phyloP scores from a whole-genome alignment of 2,888 invertebrate species.

The Rhogogaster chlorosoma region DNA sequence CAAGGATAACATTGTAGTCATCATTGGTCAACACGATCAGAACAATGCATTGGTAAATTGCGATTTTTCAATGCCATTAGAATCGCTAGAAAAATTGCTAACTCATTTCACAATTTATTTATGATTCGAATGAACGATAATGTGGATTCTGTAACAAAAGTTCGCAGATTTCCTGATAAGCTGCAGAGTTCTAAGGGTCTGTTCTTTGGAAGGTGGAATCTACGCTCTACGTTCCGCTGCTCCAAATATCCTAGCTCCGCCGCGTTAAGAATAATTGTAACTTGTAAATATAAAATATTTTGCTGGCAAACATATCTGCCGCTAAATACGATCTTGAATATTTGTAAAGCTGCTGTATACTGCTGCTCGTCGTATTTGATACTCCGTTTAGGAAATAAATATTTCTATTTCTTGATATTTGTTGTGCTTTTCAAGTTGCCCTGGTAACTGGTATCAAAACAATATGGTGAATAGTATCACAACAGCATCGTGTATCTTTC shows the following conservation, averaged over 20 bases:
- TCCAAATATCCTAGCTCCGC: constrained; percentile 80
- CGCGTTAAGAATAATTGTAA: constrained; percentile 56
- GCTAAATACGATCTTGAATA: background rate
- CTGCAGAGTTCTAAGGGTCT: constrained; percentile 88
- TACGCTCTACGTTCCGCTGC: constrained; percentile 86
- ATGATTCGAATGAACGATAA: background rate
- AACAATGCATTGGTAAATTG: constrained; percentile 85
- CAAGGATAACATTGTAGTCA: constrained; percentile 85
- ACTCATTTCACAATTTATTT: background rate
- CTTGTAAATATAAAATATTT: constrained; percentile 7
- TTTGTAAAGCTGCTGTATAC: background rate
- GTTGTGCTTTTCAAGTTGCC: background rate
- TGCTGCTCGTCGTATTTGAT: background rate
- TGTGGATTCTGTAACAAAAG: constrained; percentile 78
- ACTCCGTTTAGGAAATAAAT: background rate
- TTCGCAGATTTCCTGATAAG: constrained; percentile 92
- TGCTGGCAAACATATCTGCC: background rate
- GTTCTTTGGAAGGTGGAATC: constrained; percentile 93
- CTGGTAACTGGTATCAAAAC: constrained; percentile 21
- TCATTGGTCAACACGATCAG: constrained; percentile 89
- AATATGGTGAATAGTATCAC: constrained; percentile 27
- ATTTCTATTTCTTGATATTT: constrained; percentile 24
- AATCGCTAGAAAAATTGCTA: background rate
- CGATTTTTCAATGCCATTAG: constrained; percentile 57
- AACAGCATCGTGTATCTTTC: background rate